These are phyloP conservation scores for Cryptocephalus primarius DNA, from an alignment of 2,888 invertebrate species.

Conservation along the genomic window DNA sequence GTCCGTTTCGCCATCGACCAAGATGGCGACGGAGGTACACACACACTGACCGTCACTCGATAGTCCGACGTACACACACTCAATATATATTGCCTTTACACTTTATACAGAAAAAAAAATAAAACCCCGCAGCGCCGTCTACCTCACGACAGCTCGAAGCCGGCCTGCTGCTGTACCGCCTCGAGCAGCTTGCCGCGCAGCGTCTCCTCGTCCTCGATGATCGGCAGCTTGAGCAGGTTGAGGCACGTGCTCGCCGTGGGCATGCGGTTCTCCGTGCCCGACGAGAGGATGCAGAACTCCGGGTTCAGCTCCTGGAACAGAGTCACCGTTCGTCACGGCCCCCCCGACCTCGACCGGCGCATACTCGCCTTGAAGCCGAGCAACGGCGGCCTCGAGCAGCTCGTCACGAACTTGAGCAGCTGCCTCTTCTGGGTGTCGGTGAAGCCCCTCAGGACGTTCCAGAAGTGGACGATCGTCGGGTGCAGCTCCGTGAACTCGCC, in stretches of 20 bases:
- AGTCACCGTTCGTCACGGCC: too few species aligned
- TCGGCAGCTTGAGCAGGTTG: conserved; percentile 93
- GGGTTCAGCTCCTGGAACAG: conserved; percentile 88
- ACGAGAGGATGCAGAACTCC: conserved; percentile 91
- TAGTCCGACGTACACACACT: too few species aligned
- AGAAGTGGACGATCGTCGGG: conserved; percentile 78
- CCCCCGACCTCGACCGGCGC: too few species aligned
- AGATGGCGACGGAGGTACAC: too few species aligned
- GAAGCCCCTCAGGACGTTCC: conserved; percentile 78
- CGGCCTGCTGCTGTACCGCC: conserved; percentile 90
- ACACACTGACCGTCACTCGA: too few species aligned
- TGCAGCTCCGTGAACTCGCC: conserved; percentile 77
- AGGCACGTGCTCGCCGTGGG: conserved; percentile 98
- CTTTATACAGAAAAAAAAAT: too few species aligned
- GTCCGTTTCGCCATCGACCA: too few species aligned
- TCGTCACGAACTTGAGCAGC: conserved; percentile 94
- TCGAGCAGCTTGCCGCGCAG: conserved; percentile 78
- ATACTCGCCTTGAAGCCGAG: conserved; percentile 97
- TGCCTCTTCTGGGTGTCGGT: conserved; percentile 75
- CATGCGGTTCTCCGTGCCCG: conserved; percentile 79
- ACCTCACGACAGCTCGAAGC: conserved; percentile 91
- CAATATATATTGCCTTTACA: too few species aligned
- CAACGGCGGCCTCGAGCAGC: conserved; percentile 92
- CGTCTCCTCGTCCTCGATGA: conserved; percentile 66
- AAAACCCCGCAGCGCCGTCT: too few species aligned